Base-by-base conservation (phyloP, 2,113 vertebrate species). In the Falcunculus frontatus region DNA sequence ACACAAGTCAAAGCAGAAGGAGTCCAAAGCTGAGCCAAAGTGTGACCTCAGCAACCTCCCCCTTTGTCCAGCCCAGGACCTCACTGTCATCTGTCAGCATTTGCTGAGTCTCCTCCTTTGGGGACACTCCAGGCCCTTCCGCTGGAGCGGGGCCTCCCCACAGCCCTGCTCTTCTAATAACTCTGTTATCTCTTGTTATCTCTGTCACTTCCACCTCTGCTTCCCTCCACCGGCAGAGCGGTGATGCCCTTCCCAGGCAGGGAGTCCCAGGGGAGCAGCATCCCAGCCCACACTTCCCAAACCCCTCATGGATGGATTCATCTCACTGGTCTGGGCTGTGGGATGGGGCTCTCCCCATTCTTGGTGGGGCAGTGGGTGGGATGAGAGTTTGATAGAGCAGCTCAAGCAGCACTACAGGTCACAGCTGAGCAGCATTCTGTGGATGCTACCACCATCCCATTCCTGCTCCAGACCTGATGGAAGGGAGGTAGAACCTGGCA, bases 51-150 rank as follows among this genome's bases (percentile, higher is more conserved):
- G 75, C 90, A 87, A 94, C 94, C 95, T 94, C 87, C 97, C 97
- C 98, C 98, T 98, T 98, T 97, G 97, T 98, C 98, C 97, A 97
- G 97, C 98, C 98, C 85, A 97, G 98, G 98, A 98, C 98, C 98
- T 98, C 98, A 97, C 98, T 97, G 97, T 98, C 97, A 98, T 98
- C 94, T 94, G 96, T 96, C 95, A 97, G 95, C 95, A 76, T 91
- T 60, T 91, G 96, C 93, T 69, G 91, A 83, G 83, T 50, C 95
- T 41, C 91, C 89, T 94, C 96, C 96, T 94, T 90, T 6, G 0
- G 69, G 93, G 85, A 86, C n/a, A 11, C 94, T 65, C 84, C 95
- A 93, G 93, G 67, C 84, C 84, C 93, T 96, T 97, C 96, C 95
- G 84, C 91, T 84, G 95, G 63, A 69, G 85, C 3, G 8, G 74